These are phyloP conservation scores for Hirtodrosophila histrioides DNA, from an alignment of 2,888 invertebrate species.

Conservation along the genomic window DNA sequence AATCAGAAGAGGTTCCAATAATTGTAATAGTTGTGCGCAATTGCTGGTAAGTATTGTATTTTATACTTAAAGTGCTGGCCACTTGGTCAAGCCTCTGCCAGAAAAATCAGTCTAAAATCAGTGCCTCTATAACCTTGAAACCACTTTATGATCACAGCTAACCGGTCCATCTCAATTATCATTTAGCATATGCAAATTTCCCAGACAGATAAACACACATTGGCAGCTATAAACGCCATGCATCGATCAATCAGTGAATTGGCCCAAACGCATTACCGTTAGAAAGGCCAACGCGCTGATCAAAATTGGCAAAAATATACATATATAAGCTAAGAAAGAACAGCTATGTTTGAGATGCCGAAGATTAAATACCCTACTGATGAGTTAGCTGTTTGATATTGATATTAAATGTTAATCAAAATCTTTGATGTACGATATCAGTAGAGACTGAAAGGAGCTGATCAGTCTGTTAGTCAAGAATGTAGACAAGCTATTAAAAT, in stretches of 20 bases:
- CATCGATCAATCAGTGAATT: slow-evolving; percentile 35
- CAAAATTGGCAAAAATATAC: slow-evolving; percentile 1
- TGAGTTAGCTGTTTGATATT: too few species aligned
- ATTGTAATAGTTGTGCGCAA: slow-evolving; percentile 15
- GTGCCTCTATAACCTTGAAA: slow-evolving; percentile 60
- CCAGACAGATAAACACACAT: slow-evolving; percentile 76
- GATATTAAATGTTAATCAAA: too few species aligned
- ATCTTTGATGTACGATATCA: too few species aligned
- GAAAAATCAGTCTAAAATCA: neutral
- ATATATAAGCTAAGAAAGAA: neutral
- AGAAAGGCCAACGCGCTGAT: slow-evolving; percentile 52
- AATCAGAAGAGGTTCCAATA: slow-evolving; percentile 13
- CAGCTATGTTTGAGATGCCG: neutral
- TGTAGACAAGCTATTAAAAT: too few species aligned
- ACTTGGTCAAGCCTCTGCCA: neutral
- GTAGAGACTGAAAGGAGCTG: too few species aligned
- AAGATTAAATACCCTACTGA: slow-evolving; percentile 16
- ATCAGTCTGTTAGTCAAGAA: too few species aligned
- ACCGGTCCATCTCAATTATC: slow-evolving; percentile 41
- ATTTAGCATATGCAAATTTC: slow-evolving; percentile 64
- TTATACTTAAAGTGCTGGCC: too few species aligned
- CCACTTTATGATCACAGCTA: slow-evolving; percentile 3
- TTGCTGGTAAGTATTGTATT: neutral
- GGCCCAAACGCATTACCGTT: slow-evolving; percentile 59
- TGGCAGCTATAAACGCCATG: slow-evolving; percentile 37